Conservation (phyloP, 2,113 vertebrate genomes). For the Perognathus longimembris region DNA sequence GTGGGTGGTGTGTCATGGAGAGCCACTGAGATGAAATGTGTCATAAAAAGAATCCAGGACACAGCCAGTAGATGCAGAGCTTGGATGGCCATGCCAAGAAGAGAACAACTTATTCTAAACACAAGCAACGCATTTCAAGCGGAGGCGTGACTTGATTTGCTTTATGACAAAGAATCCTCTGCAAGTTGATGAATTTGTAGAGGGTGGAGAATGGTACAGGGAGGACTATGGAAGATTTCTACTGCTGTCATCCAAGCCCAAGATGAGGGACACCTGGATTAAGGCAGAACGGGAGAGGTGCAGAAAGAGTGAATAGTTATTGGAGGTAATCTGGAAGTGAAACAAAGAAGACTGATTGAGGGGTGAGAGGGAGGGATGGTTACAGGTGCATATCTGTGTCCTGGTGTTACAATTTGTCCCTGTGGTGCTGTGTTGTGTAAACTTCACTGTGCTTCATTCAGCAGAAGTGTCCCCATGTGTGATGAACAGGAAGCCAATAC, state of each 20-base stretch:
- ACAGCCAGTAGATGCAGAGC: background rate
- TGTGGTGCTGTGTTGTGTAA: background rate
- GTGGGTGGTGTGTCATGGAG: accelerated
- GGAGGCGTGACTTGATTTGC: background rate
- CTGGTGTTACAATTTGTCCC: background rate
- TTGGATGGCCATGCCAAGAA: accelerated
- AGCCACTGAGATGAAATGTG: accelerated
- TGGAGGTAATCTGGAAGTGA: background rate
- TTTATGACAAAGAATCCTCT: background rate
- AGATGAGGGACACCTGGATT: background rate
- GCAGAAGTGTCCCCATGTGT: background rate
- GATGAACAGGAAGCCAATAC: background rate
- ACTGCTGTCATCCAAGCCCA: too few species aligned
- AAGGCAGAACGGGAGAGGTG: background rate
- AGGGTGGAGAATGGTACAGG: background rate
- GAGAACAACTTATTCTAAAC: background rate
- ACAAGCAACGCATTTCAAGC: background rate
- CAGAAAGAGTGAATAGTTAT: background rate
- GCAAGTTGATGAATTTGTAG: background rate
- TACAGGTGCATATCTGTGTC: background rate
- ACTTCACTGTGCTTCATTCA: background rate
- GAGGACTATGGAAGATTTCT: background rate
- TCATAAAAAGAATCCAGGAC: background rate
- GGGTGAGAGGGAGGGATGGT: background rate
- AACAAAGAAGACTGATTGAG: background rate